phyloP scores from a whole-genome alignment of 2,113 vertebrate genomes.

The Carollia perspicillata region DNA sequence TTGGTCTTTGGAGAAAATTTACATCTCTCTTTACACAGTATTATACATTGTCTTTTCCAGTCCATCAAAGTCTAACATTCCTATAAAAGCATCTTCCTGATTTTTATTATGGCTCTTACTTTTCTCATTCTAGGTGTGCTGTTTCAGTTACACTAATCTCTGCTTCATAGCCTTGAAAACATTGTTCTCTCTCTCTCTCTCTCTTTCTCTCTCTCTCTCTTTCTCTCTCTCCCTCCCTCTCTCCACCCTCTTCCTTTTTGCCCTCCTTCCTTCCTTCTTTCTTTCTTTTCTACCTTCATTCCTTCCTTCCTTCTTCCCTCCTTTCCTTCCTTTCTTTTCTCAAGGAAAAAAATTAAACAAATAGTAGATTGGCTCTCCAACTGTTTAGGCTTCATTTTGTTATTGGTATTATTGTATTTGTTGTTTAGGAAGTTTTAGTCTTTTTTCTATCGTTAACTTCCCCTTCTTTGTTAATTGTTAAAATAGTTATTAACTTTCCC shows the following conservation, averaged over 20 bases:
- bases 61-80: background rate
- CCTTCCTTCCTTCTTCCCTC: too few species aligned
- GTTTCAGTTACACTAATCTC: background rate
- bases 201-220: background rate
- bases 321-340: fast-evolving
- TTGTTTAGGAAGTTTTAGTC: background rate
- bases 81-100: background rate
- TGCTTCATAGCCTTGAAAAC: background rate
- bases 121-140: background rate
- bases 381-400: background rate
- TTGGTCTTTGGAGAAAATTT: fast-evolving
- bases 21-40: background rate
- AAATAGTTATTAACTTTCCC: background rate
- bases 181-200: too few species aligned
- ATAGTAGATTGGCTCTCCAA: background rate
- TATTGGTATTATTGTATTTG: background rate
- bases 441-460: background rate
- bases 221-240: too few species aligned
- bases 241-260: too few species aligned
- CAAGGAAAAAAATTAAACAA: background rate
- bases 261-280: background rate
- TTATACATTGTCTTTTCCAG: fast-evolving
- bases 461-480: background rate
- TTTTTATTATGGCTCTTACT: background rate
- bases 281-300: background rate